Percentiles rank a stretch among this genome's conserved stretches.
Evolutionary conservation across 2,888 invertebrate genomes (phyloP).

Genomic region (Anorthoa munda): DNA sequence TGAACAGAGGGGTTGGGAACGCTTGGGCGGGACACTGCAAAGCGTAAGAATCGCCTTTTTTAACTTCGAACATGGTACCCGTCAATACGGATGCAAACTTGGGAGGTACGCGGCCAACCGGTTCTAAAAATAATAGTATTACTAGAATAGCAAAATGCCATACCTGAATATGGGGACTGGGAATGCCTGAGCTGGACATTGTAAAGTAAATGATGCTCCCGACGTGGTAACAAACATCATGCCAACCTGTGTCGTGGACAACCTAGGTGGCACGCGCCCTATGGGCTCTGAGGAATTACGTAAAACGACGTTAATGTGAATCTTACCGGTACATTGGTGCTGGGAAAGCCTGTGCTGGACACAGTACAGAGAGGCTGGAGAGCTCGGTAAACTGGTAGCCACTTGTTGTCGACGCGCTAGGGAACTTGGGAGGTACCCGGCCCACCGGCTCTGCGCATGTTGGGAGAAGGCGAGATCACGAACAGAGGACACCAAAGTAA

Average conservation of each 20-base stretch:
- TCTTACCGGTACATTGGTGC: conserved; percentile 94
- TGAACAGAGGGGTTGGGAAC: conserved; percentile 90
- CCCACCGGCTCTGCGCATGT: conserved; percentile 93
- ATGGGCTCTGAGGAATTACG: conserved; percentile 85
- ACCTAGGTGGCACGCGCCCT: conserved; percentile 86
- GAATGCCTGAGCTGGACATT: conserved; percentile 94
- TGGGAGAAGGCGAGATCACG: conserved; percentile 89
- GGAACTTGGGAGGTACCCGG: conserved; percentile 92
- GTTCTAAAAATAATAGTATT: conserved; percentile 79
- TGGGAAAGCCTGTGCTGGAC: conserved; percentile 94
- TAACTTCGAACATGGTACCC: conserved; percentile 90
- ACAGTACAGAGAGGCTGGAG: conserved; percentile 91
- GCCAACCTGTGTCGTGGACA: conserved; percentile 86
- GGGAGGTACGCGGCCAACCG: conserved; percentile 86
- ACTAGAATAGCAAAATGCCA: conserved; percentile 71
- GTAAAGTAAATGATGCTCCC: conserved; percentile 89
- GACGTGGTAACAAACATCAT: conserved; percentile 91
- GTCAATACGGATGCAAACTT: conserved; percentile 91
- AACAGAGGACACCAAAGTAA: conserved; percentile 73
- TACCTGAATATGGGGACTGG: conserved; percentile 89
- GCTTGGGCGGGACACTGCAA: conserved; percentile 94
- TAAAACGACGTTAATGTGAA: conserved; percentile 77
- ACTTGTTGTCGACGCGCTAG: conserved; percentile 91
- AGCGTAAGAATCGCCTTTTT: conserved; percentile 85
- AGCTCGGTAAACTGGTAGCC: conserved; percentile 91